Percentiles rank a stretch among this genome's conserved stretches.
Conservation (phyloP, 2,797 vertebrate species). For the Crenuchus spilurus region DNA sequence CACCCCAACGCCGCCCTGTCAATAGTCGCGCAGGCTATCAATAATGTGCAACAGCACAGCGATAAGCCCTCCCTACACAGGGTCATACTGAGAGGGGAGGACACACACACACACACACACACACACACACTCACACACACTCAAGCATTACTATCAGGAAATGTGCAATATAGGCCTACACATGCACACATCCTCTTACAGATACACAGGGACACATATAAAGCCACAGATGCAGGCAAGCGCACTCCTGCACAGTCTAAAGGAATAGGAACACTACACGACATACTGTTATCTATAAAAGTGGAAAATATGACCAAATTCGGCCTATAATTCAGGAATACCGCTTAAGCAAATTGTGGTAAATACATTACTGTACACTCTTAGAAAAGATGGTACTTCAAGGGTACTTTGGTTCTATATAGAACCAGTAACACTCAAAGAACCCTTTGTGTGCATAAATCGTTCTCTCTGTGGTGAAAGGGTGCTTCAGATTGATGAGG, state of each 20-base stretch:
- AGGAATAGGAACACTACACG: no score
- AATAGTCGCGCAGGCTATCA: constrained; percentile 97
- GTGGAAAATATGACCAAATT: no score
- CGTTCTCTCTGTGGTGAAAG: no score
- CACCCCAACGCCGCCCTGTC: constrained; percentile 93
- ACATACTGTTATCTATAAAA: background rate
- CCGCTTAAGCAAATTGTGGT: no score
- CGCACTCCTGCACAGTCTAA: no score
- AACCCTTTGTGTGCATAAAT: no score
- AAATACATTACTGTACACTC: no score
- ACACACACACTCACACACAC: constrained; percentile 30
- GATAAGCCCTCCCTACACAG: constrained; percentile 86
- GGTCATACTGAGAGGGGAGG: constrained; percentile 79
- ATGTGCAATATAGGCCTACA: constrained; percentile 27
- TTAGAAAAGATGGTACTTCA: no score
- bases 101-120: constrained; percentile 58
- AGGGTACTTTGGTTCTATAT: no score
- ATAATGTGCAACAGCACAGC: constrained; percentile 93
- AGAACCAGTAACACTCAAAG: no score
- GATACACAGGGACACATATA: background rate
- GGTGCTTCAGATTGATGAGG: no score
- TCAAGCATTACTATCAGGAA: constrained; percentile 37
- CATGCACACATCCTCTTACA: constrained; percentile 27
- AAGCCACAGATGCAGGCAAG: background rate
- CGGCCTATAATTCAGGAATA: no score